Percentiles rank a stretch among this genome's conserved stretches.
These are phyloP conservation scores for Adelosebastes latens DNA, from an alignment of 2,797 vertebrate genomes.

Conservation along the genomic window DNA sequence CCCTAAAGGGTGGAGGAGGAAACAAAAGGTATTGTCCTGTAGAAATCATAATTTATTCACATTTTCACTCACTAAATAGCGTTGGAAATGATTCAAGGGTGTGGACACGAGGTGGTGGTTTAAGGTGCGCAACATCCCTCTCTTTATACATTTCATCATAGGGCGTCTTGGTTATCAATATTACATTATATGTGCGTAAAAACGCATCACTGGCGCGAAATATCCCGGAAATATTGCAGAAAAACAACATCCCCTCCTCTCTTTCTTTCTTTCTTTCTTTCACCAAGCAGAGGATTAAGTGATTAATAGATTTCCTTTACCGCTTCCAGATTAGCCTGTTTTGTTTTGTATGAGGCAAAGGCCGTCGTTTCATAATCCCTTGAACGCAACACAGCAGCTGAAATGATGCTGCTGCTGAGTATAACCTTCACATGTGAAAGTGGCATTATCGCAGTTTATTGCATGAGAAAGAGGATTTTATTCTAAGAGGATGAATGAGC, in stretches of 20 bases:
- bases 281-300: slow-evolving; percentile 46
- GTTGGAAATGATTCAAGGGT: not conserved
- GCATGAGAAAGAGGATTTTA: not conserved
- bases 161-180: not conserved
- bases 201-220: not conserved
- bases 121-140: slow-evolving; percentile 37
- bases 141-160: not conserved
- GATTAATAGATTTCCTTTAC: slow-evolving; percentile 65
- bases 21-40: not conserved
- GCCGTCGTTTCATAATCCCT: slow-evolving; percentile 51
- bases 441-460: too few species aligned
- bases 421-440: slow-evolving; percentile 30
- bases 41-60: not conserved
- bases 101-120: slow-evolving; percentile 4
- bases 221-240: not conserved
- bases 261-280: not conserved
- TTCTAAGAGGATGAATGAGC: not conserved
- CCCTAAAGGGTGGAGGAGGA: not conserved
- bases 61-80: not conserved
- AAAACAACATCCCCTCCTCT: not conserved
- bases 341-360: slow-evolving; percentile 20
- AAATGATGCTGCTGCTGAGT: slow-evolving; percentile 30
- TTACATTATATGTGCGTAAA: not conserved
- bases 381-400: slow-evolving; percentile 17
- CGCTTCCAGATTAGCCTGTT: slow-evolving; percentile 65